phyloP scores from a whole-genome alignment of 1,140 invertebrate genomes.

The Drosophila mojavensis region DNA sequence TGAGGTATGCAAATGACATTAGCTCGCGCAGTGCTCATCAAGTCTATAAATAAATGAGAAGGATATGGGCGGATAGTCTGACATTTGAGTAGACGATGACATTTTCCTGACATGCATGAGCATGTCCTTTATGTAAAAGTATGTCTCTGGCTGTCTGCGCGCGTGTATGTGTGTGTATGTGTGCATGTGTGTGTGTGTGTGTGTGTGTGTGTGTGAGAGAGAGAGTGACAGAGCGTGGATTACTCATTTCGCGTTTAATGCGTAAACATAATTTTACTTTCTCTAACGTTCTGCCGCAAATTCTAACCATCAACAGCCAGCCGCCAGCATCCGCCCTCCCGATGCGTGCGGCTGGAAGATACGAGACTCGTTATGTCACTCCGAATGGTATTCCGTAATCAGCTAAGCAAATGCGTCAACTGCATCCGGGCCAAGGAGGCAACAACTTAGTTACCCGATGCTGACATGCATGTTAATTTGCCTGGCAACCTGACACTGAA shows the following conservation, averaged over 20 bases:
- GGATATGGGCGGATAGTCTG: not conserved
- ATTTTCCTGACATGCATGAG: conserved; percentile 27
- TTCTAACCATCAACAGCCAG: conserved; percentile 7
- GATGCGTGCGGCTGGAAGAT: conserved; percentile 59
- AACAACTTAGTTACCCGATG: conserved; percentile 4
- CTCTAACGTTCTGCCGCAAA: conserved; percentile 17
- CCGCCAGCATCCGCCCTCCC: conserved; percentile 11
- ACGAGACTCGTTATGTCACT: conserved; percentile 27
- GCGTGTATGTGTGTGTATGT: no score
- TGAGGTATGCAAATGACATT: conserved; percentile 45
- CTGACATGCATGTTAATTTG: conserved; percentile 48
- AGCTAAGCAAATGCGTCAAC: conserved; percentile 56
- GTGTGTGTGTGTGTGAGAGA: conserved; percentile 18
- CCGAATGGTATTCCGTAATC: conserved; percentile 41
- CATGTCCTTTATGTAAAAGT: conserved; percentile 19
- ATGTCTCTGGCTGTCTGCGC: conserved; percentile 3
- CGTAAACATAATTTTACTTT: conserved; percentile 75
- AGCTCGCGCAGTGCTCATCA: conserved; percentile 10
- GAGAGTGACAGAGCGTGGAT: conserved; percentile 22
- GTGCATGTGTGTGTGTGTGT: conserved; percentile 24
- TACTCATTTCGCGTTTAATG: conserved; percentile 60
- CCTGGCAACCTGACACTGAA: conserved; percentile 16
- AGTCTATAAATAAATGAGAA: conserved; percentile 43
- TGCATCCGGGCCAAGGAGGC: conserved; percentile 29
- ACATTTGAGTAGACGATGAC: conserved; percentile 36